Evolutionary conservation across 2,113 vertebrate species (phyloP).

Genomic region (Anoura caudifer): DNA sequence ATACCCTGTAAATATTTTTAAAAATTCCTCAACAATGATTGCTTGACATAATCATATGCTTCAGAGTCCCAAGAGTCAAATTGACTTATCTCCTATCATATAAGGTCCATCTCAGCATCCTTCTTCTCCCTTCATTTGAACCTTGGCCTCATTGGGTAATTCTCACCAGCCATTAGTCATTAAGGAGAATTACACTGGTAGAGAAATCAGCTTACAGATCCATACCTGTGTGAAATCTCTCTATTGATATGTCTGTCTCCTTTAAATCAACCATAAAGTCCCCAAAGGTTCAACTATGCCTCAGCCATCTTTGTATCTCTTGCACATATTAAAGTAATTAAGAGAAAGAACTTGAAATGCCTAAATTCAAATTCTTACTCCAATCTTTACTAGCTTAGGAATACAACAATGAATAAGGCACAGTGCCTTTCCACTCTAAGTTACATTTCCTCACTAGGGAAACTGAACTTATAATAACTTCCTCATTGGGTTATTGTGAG

Average conservation of each 20-base stretch:
- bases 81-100: not conserved
- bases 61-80: not conserved
- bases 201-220: not conserved
- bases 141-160: not conserved
- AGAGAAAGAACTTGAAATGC: not conserved
- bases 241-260: not conserved
- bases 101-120: not conserved
- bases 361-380: slow-evolving; percentile 9
- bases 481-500: slow-evolving; percentile 35
- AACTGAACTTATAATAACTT: slow-evolving; percentile 36
- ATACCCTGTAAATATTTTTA: not conserved
- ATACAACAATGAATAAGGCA: not conserved
- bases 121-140: not conserved
- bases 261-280: not conserved
- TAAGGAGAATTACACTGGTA: not conserved
- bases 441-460: slow-evolving; percentile 17
- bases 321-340: not conserved
- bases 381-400: not conserved
- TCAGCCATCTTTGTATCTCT: not conserved
- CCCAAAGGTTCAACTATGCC: not conserved
- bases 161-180: not conserved
- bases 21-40: not conserved
- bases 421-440: not conserved
- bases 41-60: not conserved
- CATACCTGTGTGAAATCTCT: not conserved